Evolutionary conservation across 2,797 vertebrate genomes (phyloP).

Genomic region (Zalophus californianus): DNA sequence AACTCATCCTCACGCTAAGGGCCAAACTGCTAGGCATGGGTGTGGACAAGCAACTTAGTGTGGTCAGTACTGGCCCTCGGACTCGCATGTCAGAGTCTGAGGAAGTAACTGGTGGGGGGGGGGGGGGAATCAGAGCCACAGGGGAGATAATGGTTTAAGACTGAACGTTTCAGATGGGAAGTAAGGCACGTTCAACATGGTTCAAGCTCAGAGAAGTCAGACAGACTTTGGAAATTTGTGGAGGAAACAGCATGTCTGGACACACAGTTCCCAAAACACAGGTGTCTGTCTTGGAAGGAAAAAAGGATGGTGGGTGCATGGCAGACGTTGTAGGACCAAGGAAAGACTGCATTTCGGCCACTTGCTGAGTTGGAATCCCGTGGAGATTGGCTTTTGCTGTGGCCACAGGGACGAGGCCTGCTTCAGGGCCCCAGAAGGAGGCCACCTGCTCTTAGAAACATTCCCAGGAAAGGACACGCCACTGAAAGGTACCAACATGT

Average conservation of each 20-base stretch:
- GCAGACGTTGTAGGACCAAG: background rate
- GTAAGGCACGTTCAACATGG: accelerated
- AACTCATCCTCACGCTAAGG: background rate
- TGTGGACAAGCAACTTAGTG: background rate
- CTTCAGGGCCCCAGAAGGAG: background rate
- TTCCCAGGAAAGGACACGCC: background rate
- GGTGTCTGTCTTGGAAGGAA: background rate
- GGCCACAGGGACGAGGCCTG: background rate
- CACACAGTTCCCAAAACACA: background rate
- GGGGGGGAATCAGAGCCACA: background rate
- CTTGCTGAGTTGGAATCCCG: background rate
- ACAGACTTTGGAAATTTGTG: background rate
- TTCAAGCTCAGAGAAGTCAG: background rate
- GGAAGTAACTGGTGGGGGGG: background rate
- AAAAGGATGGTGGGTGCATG: no score
- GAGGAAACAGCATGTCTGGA: background rate
- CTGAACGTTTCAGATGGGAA: background rate
- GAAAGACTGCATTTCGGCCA: background rate
- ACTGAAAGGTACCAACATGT: background rate
- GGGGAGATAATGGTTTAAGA: background rate
- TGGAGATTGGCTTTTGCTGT: background rate
- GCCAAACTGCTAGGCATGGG: background rate
- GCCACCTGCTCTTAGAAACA: background rate
- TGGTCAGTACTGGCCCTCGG: background rate
- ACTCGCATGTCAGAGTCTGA: background rate